Conservation (phyloP, 2,113 vertebrate species). For the Petrocephalus microphthalmus region DNA sequence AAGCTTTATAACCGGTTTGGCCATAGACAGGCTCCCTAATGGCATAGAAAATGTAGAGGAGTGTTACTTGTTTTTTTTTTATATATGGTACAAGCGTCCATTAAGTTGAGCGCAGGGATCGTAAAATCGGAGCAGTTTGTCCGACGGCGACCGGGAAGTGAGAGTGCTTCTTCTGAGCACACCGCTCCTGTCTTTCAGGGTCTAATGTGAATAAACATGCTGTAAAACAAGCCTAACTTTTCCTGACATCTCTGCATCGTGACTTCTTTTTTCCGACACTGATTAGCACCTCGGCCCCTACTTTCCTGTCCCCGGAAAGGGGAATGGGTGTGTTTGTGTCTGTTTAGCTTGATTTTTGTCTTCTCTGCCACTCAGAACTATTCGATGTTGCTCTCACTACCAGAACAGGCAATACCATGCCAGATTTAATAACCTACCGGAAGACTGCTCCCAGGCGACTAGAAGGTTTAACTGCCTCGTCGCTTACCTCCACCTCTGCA, state of each 20-base stretch:
- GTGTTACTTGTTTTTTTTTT: neutral
- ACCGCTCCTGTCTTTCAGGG: neutral
- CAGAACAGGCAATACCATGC: neutral
- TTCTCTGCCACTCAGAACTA: neutral
- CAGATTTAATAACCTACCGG: neutral
- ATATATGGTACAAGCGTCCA: neutral
- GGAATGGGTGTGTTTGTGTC: neutral
- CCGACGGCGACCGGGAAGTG: neutral
- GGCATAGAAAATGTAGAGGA: neutral
- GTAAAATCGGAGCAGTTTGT: neutral
- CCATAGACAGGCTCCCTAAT: neutral
- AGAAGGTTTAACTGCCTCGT: neutral
- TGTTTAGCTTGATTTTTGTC: neutral
- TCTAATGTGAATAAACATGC: conserved; percentile 15
- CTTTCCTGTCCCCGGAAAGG: neutral
- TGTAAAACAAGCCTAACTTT: neutral
- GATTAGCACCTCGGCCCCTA: neutral
- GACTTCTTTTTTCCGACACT: neutral
- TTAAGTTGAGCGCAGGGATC: neutral
- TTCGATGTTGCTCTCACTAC: neutral
- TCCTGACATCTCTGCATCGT: neutral
- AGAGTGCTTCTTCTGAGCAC: too few species aligned
- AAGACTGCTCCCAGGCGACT: neutral
- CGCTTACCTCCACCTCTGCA: neutral
- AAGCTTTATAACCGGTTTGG: neutral